A percentile compares a stretch with the other conserved stretches of the same genome.
These are phyloP conservation scores for Amphiduros pacificus DNA, from an alignment of 2,888 invertebrate species.

Conservation along the genomic window DNA sequence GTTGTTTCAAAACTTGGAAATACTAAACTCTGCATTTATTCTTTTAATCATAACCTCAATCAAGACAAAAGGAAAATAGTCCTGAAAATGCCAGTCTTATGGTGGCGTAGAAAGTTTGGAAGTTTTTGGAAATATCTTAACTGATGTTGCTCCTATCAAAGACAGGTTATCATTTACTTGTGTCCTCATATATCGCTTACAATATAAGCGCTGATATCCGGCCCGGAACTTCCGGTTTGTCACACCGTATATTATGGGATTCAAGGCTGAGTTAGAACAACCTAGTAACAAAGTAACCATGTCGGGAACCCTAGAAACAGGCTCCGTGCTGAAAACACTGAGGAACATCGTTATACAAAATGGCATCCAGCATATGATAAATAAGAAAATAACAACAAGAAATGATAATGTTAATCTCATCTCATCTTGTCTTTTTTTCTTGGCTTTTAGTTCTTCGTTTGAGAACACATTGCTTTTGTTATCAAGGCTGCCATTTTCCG, in stretches of 20 bases:
- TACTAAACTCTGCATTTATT: too few relatives aligned
- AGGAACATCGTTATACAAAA: slow-evolving; percentile 48
- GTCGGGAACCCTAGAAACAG: slow-evolving; percentile 32
- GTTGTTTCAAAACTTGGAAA: too few relatives aligned
- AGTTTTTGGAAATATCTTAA: too few relatives aligned
- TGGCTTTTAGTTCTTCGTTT: background rate
- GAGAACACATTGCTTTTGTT: background rate
- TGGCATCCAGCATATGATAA: slow-evolving; percentile 47
- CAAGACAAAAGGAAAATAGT: too few relatives aligned
- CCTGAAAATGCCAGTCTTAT: too few relatives aligned
- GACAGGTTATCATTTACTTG: too few relatives aligned
- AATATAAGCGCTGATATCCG: background rate
- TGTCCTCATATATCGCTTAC: too few relatives aligned
- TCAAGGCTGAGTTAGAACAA: slow-evolving; percentile 44
- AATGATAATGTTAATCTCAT: slow-evolving; percentile 36
- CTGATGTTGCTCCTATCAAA: too few relatives aligned
- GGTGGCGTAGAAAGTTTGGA: too few relatives aligned
- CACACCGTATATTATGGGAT: slow-evolving; percentile 47
- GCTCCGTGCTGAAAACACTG: slow-evolving; percentile 29
- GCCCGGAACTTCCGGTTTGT: slow-evolving; percentile 41
- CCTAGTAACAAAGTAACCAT: slow-evolving; percentile 44
- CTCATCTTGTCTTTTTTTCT: slow-evolving; percentile 30
- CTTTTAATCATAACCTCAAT: too few relatives aligned
- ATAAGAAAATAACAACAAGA: slow-evolving; percentile 39
- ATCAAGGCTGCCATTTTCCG: background rate